Conservation (phyloP, 2,113 vertebrate genomes). For the Pipra filicauda region DNA sequence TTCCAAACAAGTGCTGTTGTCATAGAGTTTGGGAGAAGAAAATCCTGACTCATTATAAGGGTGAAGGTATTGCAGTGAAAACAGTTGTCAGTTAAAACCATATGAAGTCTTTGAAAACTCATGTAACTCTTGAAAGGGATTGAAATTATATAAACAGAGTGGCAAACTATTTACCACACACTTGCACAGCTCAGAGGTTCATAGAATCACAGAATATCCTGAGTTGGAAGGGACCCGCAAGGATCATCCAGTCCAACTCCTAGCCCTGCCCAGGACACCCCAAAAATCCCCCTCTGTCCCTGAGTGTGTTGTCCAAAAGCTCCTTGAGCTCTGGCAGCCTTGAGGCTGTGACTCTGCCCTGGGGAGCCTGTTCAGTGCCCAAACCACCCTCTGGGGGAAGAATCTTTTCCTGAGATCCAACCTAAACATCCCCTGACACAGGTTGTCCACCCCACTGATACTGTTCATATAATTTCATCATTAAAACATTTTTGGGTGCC, state of each 20-base stretch:
- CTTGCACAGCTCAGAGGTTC: not conserved
- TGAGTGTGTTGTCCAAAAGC: accelerated
- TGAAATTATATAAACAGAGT: not conserved
- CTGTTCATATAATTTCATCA: not conserved
- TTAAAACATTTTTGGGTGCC: not conserved
- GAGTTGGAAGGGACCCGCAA: not conserved
- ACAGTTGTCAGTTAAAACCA: not conserved
- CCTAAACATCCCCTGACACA: accelerated
- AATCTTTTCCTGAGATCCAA: accelerated
- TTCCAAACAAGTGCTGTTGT: not conserved
- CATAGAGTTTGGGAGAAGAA: not conserved
- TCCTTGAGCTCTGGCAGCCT: not conserved
- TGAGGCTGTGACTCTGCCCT: not conserved
- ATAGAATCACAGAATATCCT: not conserved
- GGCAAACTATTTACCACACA: not conserved
- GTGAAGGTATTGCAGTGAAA: not conserved
- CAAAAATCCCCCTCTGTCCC: not conserved
- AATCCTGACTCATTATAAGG: not conserved
- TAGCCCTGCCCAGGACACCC: accelerated
- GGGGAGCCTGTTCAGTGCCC: not conserved
- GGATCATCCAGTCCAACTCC: accelerated
- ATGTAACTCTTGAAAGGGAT: not conserved
- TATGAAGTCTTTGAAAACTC: not conserved
- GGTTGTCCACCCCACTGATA: accelerated
- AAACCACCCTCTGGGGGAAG: too few species aligned